Base-by-base conservation (phyloP, 2,113 vertebrate species). In the Burhinus oedicnemus region DNA sequence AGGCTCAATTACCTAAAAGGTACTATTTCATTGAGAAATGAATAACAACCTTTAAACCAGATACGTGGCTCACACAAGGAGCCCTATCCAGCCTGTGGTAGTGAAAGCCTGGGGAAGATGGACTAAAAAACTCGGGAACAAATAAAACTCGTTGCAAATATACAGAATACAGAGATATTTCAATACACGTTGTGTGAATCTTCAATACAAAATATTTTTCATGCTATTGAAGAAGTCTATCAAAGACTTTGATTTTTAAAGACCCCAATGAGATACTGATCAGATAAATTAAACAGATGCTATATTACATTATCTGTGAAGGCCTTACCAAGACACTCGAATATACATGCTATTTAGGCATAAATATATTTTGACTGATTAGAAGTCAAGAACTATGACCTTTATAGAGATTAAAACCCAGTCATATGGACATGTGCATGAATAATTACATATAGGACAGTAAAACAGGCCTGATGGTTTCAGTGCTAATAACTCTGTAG, bases 301-400 rank as follows among this genome's bases (percentile, higher is more conserved):
- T 83, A 1, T 71, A 86, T 93, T 83, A 40, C 62, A 68, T 75
- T 83, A 52, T 57, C 51, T 75, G 19, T 78, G 54, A 69, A 96
- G 79, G 83, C 87, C 82, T 96, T 91, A 95, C 90, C 26, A 95
- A 83, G 65, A 40, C 20, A 57, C 66, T 70, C 13, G 11, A 44
- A 91, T 92, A 91, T 49, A 78, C 13, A 62, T 57, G 44, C 68
- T 89, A 54, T 91, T 93, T 89, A 75, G 19, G 25, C 32, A 74
- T 54, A 93, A 78, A 92, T 77, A 60, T 74, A 77, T 97, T 97
- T 96, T 91, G 81, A 90, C 79, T 97, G 95, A 96, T 83, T 72
- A 85, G 69, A 97, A 95, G 85, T 86, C 80, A 95, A 79, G 81
- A 98, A 94, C 94, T 87, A 75, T 85, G 94, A 87, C 89, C 91